These are phyloP conservation scores for Telenomus remus DNA, from an alignment of 1,140 invertebrate species.

Conservation along the genomic window DNA sequence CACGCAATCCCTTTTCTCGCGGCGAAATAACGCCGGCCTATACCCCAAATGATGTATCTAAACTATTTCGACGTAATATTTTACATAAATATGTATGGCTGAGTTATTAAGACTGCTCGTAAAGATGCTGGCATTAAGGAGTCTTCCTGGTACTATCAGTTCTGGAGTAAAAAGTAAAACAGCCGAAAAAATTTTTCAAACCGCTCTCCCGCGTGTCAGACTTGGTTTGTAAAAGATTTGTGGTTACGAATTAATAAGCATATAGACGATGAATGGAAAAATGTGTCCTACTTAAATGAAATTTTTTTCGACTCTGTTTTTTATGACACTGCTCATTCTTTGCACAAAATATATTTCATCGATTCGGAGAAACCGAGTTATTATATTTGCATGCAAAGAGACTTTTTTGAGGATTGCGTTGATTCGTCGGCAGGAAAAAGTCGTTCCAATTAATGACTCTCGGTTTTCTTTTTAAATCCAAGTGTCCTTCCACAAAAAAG, in stretches of 20 bases:
- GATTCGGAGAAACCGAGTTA: too few relatives aligned
- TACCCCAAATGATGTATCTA: conserved; percentile 28
- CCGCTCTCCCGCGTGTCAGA: not conserved
- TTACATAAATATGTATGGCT: conserved; percentile 33
- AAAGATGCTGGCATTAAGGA: conserved; percentile 11
- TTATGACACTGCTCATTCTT: too few relatives aligned
- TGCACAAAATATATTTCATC: too few relatives aligned
- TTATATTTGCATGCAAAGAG: too few relatives aligned
- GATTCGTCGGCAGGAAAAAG: too few relatives aligned
- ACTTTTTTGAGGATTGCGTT: too few relatives aligned
- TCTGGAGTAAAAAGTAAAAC: conserved; percentile 9
- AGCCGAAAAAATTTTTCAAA: conserved; percentile 2
- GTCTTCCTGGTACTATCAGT: conserved; percentile 1
- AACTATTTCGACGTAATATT: conserved; percentile 31
- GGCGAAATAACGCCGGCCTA: conserved; percentile 25
- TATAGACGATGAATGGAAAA: conserved; percentile 6
- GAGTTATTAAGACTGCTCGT: conserved; percentile 7
- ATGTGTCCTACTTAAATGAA: conserved; percentile 1
- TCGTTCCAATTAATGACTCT: too few relatives aligned
- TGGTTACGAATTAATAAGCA: not conserved
- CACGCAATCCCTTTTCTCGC: conserved; percentile 24
- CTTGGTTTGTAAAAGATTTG: conserved; percentile 3
- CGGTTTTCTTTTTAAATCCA: too few relatives aligned
- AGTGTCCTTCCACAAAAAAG: too few relatives aligned
- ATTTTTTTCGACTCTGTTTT: not conserved